Evolutionary conservation across 2,888 invertebrate species (phyloP).

Genomic region (Tipula unca): DNA sequence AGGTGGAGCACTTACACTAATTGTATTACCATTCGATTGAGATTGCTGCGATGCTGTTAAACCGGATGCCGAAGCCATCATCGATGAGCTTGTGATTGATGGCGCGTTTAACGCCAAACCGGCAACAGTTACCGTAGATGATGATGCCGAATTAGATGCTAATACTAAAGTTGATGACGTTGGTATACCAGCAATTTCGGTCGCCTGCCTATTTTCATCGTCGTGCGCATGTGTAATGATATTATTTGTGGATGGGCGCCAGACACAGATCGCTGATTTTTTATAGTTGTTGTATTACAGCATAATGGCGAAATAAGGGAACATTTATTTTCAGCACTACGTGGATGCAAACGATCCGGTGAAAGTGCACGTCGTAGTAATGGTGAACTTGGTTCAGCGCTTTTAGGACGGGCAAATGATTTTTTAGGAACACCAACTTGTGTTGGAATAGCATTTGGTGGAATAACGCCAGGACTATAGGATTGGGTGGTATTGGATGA

Average conservation of each 20-base stretch:
- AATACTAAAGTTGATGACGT: neutral
- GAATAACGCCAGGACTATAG: constrained; percentile 55
- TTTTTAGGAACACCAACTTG: constrained; percentile 45
- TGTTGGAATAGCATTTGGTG: constrained; percentile 27
- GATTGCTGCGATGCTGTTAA: neutral
- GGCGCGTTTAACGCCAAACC: neutral
- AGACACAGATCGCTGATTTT: constrained; percentile 33
- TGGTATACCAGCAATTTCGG: neutral
- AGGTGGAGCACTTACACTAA: neutral
- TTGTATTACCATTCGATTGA: neutral
- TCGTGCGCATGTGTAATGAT: constrained; percentile 28
- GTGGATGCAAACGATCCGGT: constrained; percentile 85
- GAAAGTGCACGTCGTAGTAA: constrained; percentile 79
- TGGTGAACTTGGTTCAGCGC: constrained; percentile 85
- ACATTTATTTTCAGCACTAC: constrained; percentile 76
- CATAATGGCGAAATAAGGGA: constrained; percentile 74
- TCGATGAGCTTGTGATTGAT: neutral
- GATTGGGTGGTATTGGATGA: constrained; percentile 72
- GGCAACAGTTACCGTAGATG: neutral
- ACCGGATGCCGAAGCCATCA: neutral
- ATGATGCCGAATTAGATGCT: neutral
- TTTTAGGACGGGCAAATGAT: constrained; percentile 65
- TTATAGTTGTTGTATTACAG: constrained; percentile 46
- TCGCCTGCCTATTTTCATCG: constrained; percentile 27
- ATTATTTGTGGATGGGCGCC: constrained; percentile 33